These are phyloP conservation scores for Zoroaster sp. DNA, from an alignment of 53 echinoderm and acorn worm genomes.

Conservation along the genomic window DNA sequence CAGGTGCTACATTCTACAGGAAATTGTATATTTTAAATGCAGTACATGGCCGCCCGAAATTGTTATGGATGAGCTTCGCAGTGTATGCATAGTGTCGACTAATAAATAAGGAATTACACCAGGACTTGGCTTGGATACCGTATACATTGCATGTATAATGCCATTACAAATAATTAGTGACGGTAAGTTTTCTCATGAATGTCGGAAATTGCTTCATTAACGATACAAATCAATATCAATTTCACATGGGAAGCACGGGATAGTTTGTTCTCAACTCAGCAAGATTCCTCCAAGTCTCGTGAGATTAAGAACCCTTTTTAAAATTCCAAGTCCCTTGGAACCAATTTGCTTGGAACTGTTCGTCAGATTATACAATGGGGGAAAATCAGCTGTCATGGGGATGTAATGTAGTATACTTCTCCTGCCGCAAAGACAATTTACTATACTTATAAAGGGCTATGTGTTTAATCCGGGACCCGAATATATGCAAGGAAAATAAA, in stretches of 20 bases:
- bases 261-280: neutral
- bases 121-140: neutral
- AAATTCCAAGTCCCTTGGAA: slow-evolving; percentile 13
- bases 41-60: neutral
- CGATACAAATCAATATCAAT: slow-evolving; percentile 43
- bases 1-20: neutral
- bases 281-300: neutral
- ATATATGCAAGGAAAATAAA: slow-evolving; percentile 46
- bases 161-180: slow-evolving; percentile 28
- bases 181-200: slow-evolving; percentile 44
- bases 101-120: neutral
- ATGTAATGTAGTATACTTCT: neutral
- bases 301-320: slow-evolving; percentile 1
- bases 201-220: slow-evolving; percentile 58
- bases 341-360: slow-evolving; percentile 41
- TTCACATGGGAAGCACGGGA: neutral
- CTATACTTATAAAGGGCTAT: neutral
- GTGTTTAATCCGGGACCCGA: neutral
- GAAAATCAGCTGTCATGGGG: slow-evolving; percentile 14
- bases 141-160: slow-evolving; percentile 10
- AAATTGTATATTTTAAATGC: neutral
- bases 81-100: neutral
- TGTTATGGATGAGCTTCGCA: neutral
- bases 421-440: slow-evolving; percentile 5
- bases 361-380: slow-evolving; percentile 18